Evolutionary conservation across 2,888 invertebrate genomes (phyloP).

Genomic region (Seladonia tumulorum): DNA sequence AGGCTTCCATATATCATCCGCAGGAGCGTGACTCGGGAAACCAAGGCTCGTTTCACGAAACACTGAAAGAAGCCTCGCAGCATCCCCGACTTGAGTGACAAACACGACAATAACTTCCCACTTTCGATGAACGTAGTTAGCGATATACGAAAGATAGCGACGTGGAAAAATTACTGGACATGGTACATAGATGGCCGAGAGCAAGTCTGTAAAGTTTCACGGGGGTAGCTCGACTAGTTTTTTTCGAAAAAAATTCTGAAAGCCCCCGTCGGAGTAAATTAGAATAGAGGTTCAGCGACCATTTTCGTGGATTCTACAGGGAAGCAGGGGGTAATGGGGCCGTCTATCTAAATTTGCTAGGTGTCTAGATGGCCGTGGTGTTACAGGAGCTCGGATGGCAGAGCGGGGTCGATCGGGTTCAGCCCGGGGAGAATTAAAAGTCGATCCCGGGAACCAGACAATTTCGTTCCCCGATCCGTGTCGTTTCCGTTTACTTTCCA

Average conservation of each 20-base stretch:
- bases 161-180: background rate
- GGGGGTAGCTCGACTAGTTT: background rate
- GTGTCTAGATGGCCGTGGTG: background rate
- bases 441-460: conserved; percentile 19
- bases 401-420: background rate
- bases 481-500: conserved; percentile 25
- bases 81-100: background rate
- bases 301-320: background rate
- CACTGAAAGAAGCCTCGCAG: background rate
- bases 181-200: background rate
- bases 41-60: conserved; percentile 31
- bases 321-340: background rate
- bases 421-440: conserved; percentile 23
- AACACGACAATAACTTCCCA: background rate
- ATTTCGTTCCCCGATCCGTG: conserved; percentile 31
- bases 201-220: background rate
- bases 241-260: background rate
- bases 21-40: conserved; percentile 29
- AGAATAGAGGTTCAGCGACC: background rate
- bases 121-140: background rate
- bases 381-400: background rate
- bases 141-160: background rate
- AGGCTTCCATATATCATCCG: conserved; percentile 48
- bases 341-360: background rate
- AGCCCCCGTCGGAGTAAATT: background rate